Conservation (phyloP, 2,113 vertebrate genomes). For the Malurus alboscapulatus region DNA sequence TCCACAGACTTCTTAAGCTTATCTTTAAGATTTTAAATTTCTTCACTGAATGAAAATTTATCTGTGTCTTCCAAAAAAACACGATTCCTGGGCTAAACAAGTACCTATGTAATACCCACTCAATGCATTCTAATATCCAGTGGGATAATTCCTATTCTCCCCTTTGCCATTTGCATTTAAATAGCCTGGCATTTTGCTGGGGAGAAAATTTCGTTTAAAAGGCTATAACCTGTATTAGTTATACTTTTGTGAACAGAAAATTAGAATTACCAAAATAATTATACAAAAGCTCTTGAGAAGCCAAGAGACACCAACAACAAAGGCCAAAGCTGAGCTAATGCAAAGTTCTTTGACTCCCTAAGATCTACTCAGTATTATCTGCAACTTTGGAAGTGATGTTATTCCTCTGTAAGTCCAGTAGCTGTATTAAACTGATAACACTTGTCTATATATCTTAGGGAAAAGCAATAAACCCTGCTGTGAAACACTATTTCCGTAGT, state of each 20-base stretch:
- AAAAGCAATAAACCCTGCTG: slow-evolving; percentile 68
- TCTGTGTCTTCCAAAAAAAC: not conserved
- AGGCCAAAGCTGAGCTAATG: not conserved
- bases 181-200: slow-evolving; percentile 53
- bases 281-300: slow-evolving; percentile 15
- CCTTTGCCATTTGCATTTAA: slow-evolving; percentile 55
- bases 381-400: slow-evolving; percentile 53
- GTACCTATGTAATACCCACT: slow-evolving; percentile 2
- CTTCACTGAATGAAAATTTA: slow-evolving; percentile 10
- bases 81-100: slow-evolving; percentile 39
- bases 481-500: slow-evolving; percentile 69
- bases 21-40: slow-evolving; percentile 36
- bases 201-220: slow-evolving; percentile 29
- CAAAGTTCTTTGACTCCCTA: not conserved
- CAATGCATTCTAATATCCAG: not conserved
- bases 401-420: slow-evolving; percentile 60
- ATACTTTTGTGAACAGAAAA: slow-evolving; percentile 51
- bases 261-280: slow-evolving; percentile 59
- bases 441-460: slow-evolving; percentile 70
- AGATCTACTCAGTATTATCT: slow-evolving; percentile 48
- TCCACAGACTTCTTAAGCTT: not conserved
- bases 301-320: slow-evolving; percentile 15
- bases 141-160: slow-evolving; percentile 14
- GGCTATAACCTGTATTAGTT: slow-evolving; percentile 17
- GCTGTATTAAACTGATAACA: slow-evolving; percentile 77